phyloP scores from a whole-genome alignment of 2,113 vertebrate genomes.

The Heterotis niloticus region DNA sequence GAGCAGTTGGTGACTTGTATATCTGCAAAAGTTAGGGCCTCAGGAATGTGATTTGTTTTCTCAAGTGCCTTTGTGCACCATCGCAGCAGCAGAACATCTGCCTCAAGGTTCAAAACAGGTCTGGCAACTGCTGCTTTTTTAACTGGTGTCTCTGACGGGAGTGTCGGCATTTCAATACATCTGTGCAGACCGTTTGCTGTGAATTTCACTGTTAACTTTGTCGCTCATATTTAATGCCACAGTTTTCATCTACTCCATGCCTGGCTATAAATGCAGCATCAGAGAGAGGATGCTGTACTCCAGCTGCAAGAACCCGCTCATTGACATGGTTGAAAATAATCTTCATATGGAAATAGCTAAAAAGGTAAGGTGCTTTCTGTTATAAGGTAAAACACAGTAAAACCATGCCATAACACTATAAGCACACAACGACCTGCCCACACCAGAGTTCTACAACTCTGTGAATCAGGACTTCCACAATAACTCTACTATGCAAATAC shows the following conservation, averaged over 20 bases:
- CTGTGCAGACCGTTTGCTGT: background rate
- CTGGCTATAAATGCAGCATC: slow-evolving; percentile 91
- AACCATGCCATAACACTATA: too few relatives aligned
- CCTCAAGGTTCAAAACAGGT: background rate
- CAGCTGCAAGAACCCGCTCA: slow-evolving; percentile 87
- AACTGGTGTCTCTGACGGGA: too few relatives aligned
- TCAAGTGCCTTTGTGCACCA: background rate
- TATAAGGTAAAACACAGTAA: too few relatives aligned
- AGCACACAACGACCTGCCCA: background rate
- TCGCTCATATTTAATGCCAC: slow-evolving; percentile 37
- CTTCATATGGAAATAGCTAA: slow-evolving; percentile 79
- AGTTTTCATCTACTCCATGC: slow-evolving; percentile 99
- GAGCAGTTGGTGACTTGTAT: background rate
- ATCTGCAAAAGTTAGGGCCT: background rate
- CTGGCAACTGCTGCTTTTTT: too few relatives aligned
- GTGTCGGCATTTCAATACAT: too few relatives aligned
- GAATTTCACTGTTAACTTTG: background rate
- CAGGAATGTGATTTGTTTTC: background rate
- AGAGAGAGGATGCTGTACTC: slow-evolving; percentile 96
- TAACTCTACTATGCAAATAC: too few relatives aligned
- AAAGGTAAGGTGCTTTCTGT: slow-evolving; percentile 67
- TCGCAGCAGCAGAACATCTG: background rate
- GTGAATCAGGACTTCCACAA: too few relatives aligned
- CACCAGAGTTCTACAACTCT: too few relatives aligned
- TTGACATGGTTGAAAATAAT: slow-evolving; percentile 82